phyloP scores from a whole-genome alignment of 2,797 vertebrate genomes.

The Sebastes vulpes region DNA sequence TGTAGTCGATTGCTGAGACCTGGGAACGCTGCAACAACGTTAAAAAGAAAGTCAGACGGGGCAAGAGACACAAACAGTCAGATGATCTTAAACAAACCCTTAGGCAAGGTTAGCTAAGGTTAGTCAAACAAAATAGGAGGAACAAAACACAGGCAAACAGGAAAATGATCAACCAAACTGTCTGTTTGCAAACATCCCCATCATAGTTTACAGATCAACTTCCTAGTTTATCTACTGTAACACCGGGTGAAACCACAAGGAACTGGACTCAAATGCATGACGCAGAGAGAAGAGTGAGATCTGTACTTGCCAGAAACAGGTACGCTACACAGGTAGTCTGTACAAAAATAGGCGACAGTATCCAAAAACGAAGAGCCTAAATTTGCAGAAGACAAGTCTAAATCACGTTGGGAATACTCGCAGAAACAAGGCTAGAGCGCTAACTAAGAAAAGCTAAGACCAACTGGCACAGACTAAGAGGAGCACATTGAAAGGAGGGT shows the following conservation, averaged over 20 bases:
- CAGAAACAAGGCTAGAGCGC: too few relatives aligned
- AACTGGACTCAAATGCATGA: too few relatives aligned
- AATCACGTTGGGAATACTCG: too few relatives aligned
- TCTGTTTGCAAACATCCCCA: background rate
- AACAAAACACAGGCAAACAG: background rate
- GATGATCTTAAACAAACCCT: background rate
- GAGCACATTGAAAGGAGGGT: too few relatives aligned
- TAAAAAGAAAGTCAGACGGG: background rate
- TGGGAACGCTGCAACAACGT: background rate
- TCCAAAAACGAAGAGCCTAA: too few relatives aligned
- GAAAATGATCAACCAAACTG: background rate
- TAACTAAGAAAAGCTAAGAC: too few relatives aligned
- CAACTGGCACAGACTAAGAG: rapidly evolving
- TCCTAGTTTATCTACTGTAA: background rate
- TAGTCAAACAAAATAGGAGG: background rate
- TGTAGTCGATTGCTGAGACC: background rate
- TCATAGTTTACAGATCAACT: background rate
- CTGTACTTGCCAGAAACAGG: too few relatives aligned
- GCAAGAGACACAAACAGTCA: background rate
- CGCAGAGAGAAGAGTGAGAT: too few relatives aligned
- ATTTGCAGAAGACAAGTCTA: too few relatives aligned
- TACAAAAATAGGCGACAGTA: too few relatives aligned
- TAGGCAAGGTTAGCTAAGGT: background rate
- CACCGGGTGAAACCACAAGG: too few relatives aligned
- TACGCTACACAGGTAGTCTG: rapidly evolving